Base-by-base conservation (phyloP, 2,797 vertebrate genomes). In the Rallus crepitans region DNA sequence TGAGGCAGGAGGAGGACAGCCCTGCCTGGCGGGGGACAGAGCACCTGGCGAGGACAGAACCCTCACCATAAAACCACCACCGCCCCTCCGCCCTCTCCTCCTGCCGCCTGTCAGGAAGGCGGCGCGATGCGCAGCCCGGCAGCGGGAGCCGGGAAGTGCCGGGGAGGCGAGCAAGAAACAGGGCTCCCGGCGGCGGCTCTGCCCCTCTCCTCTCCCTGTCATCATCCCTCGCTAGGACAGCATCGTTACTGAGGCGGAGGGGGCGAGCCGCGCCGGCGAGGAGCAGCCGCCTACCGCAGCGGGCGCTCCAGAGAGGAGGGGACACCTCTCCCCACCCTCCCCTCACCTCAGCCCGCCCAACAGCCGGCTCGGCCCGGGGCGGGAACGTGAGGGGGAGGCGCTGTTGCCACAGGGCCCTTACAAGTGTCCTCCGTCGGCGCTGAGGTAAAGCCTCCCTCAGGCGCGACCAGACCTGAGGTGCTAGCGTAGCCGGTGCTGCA, bases 221-320 rank as follows among this genome's bases (percentile, higher is more conserved):
- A 96, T 97, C 97, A 78, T 97, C 96, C 64, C 95, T 84, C 17
- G 73, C 96, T 83, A 95, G 97, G 93, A 90, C 96, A 8, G 93
- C 93, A 80, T 82, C 70, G 69, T 15, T 64, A 69, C 96, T 59
- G 85, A 15, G 87, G 48, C 64, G n/a, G 81, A 66, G 50, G 47
- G 53, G 50, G 4, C 25, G 37, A 72, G 53, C 47, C 37, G 53
- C 65, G 28, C 2, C 25, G 11, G 47, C 47, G 8, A 47, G 68
- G 8, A 52, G 28, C 94, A 7, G 68, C 78, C 89, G 56, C 77
- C 56, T 69, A 53, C 90, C 87, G 27, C 72, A 35, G 80, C 88
- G 14, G 39, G 50, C 45, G 16, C 89, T 16, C 50, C 15, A 13
- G 47, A n/a, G 87, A 80, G 93, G 72, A 82, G 94, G 73, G 40